Conservation (phyloP, 1,140 invertebrate genomes). For the Leptinotarsa defecta region DNA sequence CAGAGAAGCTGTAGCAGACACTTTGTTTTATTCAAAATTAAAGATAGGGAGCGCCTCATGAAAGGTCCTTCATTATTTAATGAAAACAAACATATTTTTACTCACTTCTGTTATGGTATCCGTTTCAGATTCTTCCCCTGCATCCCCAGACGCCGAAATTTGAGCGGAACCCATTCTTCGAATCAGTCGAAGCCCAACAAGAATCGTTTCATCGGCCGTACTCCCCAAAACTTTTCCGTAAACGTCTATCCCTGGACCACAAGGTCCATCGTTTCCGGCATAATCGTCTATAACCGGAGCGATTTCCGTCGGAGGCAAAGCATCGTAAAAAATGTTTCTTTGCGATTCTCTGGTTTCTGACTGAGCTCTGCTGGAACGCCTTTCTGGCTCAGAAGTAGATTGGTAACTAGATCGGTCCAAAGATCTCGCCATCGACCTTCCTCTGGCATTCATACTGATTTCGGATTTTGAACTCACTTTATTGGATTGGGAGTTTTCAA, state of each 20-base stretch:
- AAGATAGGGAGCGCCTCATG: too few relatives aligned
- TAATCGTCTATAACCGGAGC: background rate
- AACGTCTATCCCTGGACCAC: constrained; percentile 32
- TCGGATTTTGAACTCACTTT: background rate
- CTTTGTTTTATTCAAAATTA: too few relatives aligned
- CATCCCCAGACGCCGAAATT: background rate
- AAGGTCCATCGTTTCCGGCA: background rate
- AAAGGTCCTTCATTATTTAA: too few relatives aligned
- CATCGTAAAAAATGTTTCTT: background rate
- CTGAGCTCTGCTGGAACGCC: background rate
- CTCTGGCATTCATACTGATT: background rate
- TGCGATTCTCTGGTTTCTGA: background rate
- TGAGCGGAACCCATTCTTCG: background rate
- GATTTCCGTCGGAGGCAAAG: background rate
- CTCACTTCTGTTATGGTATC: background rate
- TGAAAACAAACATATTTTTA: background rate
- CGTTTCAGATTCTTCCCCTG: background rate
- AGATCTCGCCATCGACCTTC: background rate
- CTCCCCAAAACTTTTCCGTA: constrained; percentile 44
- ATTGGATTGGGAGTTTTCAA: too few relatives aligned
- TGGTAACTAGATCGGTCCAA: background rate
- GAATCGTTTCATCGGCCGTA: constrained; percentile 46
- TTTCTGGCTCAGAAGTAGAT: background rate
- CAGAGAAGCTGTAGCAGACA: too few relatives aligned
- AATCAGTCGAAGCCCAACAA: constrained; percentile 36